phyloP scores from a whole-genome alignment of 53 echinoderm and acorn worm species.

The Echinometra lucunter region DNA sequence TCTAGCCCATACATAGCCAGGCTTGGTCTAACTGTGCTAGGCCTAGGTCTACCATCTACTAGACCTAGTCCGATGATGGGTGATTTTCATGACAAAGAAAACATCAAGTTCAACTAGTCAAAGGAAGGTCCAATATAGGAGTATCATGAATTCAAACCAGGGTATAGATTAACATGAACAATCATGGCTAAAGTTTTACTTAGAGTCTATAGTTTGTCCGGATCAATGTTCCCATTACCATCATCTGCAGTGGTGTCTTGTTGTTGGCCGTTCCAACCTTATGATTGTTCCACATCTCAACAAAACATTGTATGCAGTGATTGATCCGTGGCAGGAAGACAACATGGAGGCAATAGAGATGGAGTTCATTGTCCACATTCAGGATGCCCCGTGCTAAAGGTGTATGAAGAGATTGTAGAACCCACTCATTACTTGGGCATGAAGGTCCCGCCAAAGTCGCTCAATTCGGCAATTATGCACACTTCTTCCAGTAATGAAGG shows the following conservation, averaged over 20 bases:
- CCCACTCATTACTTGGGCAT: background rate
- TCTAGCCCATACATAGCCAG: no score
- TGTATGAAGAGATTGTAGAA: constrained; percentile 40
- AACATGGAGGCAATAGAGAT: constrained; percentile 61
- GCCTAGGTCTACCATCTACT: no score
- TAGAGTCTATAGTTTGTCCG: no score
- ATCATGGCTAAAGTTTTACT: no score
- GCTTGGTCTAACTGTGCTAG: no score
- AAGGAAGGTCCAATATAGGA: no score
- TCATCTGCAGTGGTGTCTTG: constrained; percentile 75
- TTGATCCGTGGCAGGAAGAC: constrained; percentile 77
- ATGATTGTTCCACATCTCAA: constrained; percentile 77
- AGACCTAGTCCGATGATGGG: no score
- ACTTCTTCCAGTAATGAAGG: constrained; percentile 76
- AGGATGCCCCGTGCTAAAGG: constrained; percentile 52
- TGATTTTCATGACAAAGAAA: no score
- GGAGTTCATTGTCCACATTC: constrained; percentile 43
- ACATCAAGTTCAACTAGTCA: no score
- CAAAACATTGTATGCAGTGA: constrained; percentile 62
- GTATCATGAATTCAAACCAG: no score
- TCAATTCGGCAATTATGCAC: constrained; percentile 78
- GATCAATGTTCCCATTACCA: constrained; percentile 68
- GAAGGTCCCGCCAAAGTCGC: constrained; percentile 74
- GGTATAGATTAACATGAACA: no score
- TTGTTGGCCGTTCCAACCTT: constrained; percentile 75